Evolutionary conservation across 2,797 vertebrate species (phyloP), one percentile per base, ranked within the genome.

Genomic region (Danio kyathit): DNA sequence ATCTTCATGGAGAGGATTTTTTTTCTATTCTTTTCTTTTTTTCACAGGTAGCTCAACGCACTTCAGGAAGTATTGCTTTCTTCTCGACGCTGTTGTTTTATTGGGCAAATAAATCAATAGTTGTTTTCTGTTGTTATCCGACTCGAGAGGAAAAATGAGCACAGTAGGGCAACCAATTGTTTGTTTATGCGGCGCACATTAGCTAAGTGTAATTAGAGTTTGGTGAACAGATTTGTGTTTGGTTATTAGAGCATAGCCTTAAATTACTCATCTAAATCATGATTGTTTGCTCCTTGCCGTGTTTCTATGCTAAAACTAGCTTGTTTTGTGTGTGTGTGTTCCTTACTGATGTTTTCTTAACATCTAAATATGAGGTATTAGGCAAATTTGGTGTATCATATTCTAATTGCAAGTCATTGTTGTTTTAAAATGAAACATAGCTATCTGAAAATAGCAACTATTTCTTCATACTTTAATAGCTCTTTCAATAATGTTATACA

Each of bases 1-100:
- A 90, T 89, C 82, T 91, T 43, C 65, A 3, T 48, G 17, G 29
- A 46, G 78, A 87, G 83, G 88, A 79, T 89, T 89, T 89, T 60
- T 11, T 16, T 16, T 16, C 54, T 57, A 1, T 48, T 48, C 46
- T 48, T 46, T 46, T 65, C n/a, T 48, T 48, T 48, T 48, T 48
- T 48, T 90, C 77, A 88, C 46, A 78, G 65, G 88, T 84, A 49
- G 82, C 83, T 83, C 64, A 75, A 87, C 69, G 75, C 80, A 86
- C 19, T 74, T 70, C 19, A 64, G 60, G 72, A 81, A 74, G n/a
- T 46, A 70, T 60, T 85, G 64, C 67, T 71, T 78, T 69, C 40
- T 29, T 21, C 29, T 49, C 76, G 21, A 9, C 0, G 38, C 70
- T 52, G 13, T 67, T 74, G 69, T 57, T 56, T 71, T 63, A 67